Percentiles rank a stretch among this genome's conserved stretches.
Conservation (phyloP, 2,888 invertebrate genomes). For the Drosophila sordidapex region DNA sequence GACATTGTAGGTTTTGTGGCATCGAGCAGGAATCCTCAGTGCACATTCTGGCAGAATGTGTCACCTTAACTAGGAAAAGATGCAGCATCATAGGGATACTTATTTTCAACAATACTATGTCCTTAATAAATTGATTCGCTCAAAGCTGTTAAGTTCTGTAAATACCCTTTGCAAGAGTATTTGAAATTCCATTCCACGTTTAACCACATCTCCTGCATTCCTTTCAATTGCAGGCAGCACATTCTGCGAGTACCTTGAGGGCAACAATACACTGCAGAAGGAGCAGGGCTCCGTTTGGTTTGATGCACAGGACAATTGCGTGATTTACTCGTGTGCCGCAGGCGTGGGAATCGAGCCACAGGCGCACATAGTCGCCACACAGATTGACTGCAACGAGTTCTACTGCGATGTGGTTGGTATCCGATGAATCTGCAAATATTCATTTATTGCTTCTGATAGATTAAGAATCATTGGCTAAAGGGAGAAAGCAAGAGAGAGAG, state of each 20-base stretch:
- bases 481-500: background rate
- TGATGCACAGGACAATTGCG: conserved; percentile 77
- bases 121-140: background rate
- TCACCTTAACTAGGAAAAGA: no score
- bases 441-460: background rate
- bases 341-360: conserved; percentile 56
- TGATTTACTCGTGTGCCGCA: conserved; percentile 77
- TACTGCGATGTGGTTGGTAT: conserved; percentile 83
- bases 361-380: conserved; percentile 65
- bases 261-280: conserved; percentile 61
- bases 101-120: background rate
- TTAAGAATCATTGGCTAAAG: background rate
- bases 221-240: conserved; percentile 36
- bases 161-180: background rate
- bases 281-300: conserved; percentile 82
- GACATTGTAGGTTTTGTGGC: no score
- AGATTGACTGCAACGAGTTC: conserved; percentile 81
- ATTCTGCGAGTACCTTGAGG: conserved; percentile 57
- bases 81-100: background rate
- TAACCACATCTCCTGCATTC: background rate
- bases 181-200: background rate
- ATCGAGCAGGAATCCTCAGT: no score
- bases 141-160: background rate
- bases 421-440: background rate
- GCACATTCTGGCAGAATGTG: no score